Base-by-base conservation (phyloP, 2,888 invertebrate species). In the Rutpela maculata region DNA sequence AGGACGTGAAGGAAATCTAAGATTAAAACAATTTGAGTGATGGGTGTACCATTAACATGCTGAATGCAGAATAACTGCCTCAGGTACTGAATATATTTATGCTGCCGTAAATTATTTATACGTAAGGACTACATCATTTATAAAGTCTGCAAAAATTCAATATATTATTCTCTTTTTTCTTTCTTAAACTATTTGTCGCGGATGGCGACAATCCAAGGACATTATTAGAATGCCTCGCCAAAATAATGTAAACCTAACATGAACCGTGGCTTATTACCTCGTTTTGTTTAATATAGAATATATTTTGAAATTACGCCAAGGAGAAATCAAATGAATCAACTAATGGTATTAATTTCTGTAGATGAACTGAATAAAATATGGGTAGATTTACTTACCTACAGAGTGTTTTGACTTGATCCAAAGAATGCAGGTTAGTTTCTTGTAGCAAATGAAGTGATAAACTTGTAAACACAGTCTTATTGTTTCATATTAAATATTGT, bases 21-120 rank as follows among this genome's bases (percentile, higher is more conserved):
- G 63, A 56, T 57, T 56, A 74, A 75, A 77, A 76, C 71, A 66
- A 75, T 82, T 79, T 82, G 83, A 85, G 76, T 82, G 84, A 84
- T 83, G 80, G 82, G 79, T 82, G 80, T 80, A 82, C 78, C 79
- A 85, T 85, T 84, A 85, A 84, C 55, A 81, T 80, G 82, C 82
- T 84, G 83, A 82, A 84, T 85, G 81, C 82, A 77, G 82, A 84
- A 85, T 85, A 80, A 83, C 76, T 69, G 81, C 85, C 85, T 60
- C 35, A 57, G 72, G 85, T 74, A 76, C 67, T 68, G 81, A 83
- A 84, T 84, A 83, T 81, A 81, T 85, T 85, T 84, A 84, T 85
- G 85, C 85, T 84, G 85, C 86, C 79, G 85, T 86, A 85, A 85
- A 85, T 85, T 86, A 84, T 86, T 85, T 85, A 82, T 85, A 85